Percentiles rank a stretch among this genome's conserved stretches.
Evolutionary conservation across 2,888 invertebrate species (phyloP).

Genomic region (Callyntrura guangdongensis): DNA sequence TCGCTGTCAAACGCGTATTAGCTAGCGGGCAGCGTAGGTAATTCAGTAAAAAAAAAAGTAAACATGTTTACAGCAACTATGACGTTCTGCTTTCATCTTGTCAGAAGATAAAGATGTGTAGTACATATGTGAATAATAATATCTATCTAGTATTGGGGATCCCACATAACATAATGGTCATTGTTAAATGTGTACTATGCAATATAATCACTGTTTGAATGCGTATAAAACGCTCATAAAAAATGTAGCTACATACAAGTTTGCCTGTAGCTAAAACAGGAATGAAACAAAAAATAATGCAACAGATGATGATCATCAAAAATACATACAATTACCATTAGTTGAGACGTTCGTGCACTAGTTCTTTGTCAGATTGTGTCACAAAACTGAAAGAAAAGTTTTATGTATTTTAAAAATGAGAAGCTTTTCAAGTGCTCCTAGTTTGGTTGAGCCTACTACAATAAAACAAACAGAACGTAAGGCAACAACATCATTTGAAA

Average conservation of each 20-base stretch:
- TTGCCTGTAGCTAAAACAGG: too few species aligned
- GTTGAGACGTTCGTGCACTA: conserved; percentile 57
- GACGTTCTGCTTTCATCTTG: conserved; percentile 28
- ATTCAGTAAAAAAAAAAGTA: too few species aligned
- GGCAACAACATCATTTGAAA: conserved; percentile 3
- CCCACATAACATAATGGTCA: neutral
- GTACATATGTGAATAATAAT: too few species aligned
- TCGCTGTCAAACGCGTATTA: conserved; percentile 27
- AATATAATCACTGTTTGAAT: neutral
- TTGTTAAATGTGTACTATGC: conserved; percentile 5
- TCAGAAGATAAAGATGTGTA: conserved; percentile 1
- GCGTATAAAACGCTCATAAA: neutral
- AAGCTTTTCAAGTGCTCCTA: conserved; percentile 5
- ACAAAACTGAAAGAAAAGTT: conserved; percentile 22
- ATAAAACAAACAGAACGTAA: neutral
- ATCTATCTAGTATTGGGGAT: too few species aligned
- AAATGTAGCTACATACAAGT: neutral
- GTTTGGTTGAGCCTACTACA: neutral
- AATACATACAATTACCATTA: conserved; percentile 34
- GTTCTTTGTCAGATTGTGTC: conserved; percentile 62
- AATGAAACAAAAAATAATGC: conserved; percentile 15
- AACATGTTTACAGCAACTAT: conserved; percentile 18
- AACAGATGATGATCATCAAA: conserved; percentile 45
- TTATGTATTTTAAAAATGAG: neutral
- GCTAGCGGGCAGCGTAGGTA: too few species aligned